Percentiles rank a stretch among this genome's conserved stretches.
Conservation (phyloP, 2,113 vertebrate species). For the Mellivora capensis region DNA sequence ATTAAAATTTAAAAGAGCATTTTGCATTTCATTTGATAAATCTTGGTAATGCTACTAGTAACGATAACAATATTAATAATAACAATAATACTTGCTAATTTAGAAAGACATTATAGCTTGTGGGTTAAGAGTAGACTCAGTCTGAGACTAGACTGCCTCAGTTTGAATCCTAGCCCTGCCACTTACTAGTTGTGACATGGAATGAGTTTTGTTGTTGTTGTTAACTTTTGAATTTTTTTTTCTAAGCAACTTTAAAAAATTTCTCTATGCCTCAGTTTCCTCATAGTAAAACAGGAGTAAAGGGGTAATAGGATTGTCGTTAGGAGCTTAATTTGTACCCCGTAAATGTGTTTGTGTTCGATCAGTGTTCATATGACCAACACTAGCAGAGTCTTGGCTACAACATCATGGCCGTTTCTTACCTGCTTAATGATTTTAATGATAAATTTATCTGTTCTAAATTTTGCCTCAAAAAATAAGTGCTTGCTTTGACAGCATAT, state of each 20-base stretch:
- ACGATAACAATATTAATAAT: neutral
- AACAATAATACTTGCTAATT: neutral
- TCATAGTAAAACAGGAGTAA: neutral
- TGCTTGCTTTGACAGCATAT: no score
- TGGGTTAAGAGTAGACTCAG: neutral
- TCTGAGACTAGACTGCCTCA: neutral
- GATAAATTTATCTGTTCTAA: neutral
- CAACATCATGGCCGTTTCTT: neutral
- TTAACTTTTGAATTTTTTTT: neutral
- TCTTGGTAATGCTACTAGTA: neutral
- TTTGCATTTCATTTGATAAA: neutral
- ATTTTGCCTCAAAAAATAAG: neutral
- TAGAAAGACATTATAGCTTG: neutral
- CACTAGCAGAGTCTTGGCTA: neutral
- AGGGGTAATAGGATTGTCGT: neutral
- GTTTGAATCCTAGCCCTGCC: neutral
- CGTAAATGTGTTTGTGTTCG: neutral
- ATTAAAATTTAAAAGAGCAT: neutral
- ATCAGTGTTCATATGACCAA: neutral
- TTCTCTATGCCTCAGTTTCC: neutral
- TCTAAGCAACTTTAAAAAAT: neutral
- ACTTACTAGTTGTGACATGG: neutral
- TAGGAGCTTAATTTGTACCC: neutral
- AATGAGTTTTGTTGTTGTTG: neutral
- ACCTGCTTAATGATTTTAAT: neutral